Evolutionary conservation across 2,797 vertebrate genomes (phyloP), one percentile per base, ranked within the genome.

Genomic region (Myotis pilosus): DNA sequence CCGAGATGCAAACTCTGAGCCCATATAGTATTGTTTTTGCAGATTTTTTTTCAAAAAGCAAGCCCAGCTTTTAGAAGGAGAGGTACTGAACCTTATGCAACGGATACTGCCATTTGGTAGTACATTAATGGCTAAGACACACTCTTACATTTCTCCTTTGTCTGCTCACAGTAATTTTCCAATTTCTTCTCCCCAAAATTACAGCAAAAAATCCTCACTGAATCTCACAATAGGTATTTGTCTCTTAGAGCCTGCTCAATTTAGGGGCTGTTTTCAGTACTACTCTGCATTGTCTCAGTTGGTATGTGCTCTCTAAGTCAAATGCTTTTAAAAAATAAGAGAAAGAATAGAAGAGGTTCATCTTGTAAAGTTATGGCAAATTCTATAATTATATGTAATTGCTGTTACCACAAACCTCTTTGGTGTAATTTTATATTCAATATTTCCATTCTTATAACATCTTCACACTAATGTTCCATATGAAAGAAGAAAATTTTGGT

Each of bases 181-280:
- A 93, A 74, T 91, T 76, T 68, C 13, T 83, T 85, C 87, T 22
- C 20, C 25, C 51, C 19, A 68, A 82, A 92, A 74, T 79, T 94
- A 93, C 36, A 82, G 71, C 19, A 91, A 57, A 53, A 95, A 93
- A 71, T 17, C 4, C 47, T 80, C n/a, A 33, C 16, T 55, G 69
- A 41, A 6, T 95, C 47, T 91, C 64, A 66, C 7, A 74, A 36
- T 89, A 47, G 5, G 4, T 55, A 47, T 25, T 28, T 69, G 49
- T 55, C 15, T 85, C 74, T 87, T 23, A 94, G 19, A 68, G 2
- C 75, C 78, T 80, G 7, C 13, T 90, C 64, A 86, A 44, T 75
- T 80, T 64, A 25, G 22, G 30, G 53, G 53, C 25, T 78, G 28
- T 5, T 84, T 90, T 91, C 23, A 49, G n/a, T 78, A 81, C 72